Evolutionary conservation across 2,888 invertebrate species (phyloP).

Genomic region (Drosophila picticornis): DNA sequence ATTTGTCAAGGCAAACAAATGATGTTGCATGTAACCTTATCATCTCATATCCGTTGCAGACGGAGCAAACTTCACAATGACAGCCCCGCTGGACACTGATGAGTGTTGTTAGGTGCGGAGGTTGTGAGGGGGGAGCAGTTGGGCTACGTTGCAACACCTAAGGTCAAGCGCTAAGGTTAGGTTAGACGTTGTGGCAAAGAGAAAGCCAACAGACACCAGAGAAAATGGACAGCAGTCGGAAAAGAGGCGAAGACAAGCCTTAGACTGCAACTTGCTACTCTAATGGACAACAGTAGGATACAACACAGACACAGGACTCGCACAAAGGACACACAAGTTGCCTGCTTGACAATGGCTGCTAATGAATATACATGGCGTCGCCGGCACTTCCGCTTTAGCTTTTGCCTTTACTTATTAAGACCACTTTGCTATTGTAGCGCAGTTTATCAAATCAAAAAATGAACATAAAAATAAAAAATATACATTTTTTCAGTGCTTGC

Average conservation of each 20-base stretch:
- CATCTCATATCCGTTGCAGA: slow-evolving; percentile 77
- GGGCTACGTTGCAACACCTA: slow-evolving; percentile 37
- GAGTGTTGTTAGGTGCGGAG: background rate
- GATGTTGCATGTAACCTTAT: slow-evolving; percentile 80
- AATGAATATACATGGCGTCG: slow-evolving; percentile 76
- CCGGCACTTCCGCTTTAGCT: slow-evolving; percentile 60
- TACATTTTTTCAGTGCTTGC: background rate
- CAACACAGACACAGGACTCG: background rate
- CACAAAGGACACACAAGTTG: slow-evolving; percentile 26
- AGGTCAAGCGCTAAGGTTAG: slow-evolving; percentile 73
- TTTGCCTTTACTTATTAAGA: slow-evolving; percentile 5
- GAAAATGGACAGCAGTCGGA: slow-evolving; percentile 20
- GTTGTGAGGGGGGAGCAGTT: background rate
- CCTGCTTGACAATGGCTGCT: slow-evolving; percentile 66
- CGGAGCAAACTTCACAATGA: slow-evolving; percentile 41
- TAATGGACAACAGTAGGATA: slow-evolving; percentile 38
- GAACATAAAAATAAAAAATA: background rate
- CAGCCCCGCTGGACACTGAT: slow-evolving; percentile 25
- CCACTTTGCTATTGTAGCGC: background rate
- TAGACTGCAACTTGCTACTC: slow-evolving; percentile 21
- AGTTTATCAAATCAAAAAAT: background rate
- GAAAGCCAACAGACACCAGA: slow-evolving; percentile 43
- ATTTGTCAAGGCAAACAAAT: slow-evolving; percentile 79
- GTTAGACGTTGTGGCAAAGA: slow-evolving; percentile 36
- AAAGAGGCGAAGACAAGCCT: slow-evolving; percentile 43